These are phyloP conservation scores for Sphecodes monilicornis DNA, from an alignment of 2,888 invertebrate genomes.

Conservation along the genomic window DNA sequence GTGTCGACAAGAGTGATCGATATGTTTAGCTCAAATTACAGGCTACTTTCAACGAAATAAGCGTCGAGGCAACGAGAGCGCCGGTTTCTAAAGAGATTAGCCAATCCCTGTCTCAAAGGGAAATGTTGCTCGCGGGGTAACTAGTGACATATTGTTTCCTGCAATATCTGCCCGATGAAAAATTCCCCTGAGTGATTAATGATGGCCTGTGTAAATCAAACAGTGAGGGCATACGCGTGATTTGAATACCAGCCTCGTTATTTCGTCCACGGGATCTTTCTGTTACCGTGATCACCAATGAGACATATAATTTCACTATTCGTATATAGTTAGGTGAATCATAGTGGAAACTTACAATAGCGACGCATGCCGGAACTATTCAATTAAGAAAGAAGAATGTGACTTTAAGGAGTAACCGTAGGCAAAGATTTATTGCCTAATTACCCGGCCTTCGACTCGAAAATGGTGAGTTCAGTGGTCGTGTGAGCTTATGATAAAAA, in stretches of 20 bases:
- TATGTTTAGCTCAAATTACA: conserved; percentile 50
- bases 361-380: neutral
- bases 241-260: conserved; percentile 11
- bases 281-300: neutral
- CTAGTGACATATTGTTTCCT: conserved; percentile 18
- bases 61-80: neutral
- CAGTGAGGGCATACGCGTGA: neutral
- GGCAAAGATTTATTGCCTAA: neutral
- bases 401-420: neutral
- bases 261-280: conserved; percentile 1
- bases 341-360: neutral
- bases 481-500: neutral
- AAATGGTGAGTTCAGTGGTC: neutral
- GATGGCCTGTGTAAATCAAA: conserved; percentile 6
- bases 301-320: neutral
- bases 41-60: conserved; percentile 25
- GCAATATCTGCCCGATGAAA: neutral
- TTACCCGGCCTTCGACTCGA: neutral
- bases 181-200: conserved; percentile 3
- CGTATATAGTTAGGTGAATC: neutral
- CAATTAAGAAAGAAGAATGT: neutral
- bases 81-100: conserved; percentile 16
- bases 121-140: neutral
- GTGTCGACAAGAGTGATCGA: conserved; percentile 57
- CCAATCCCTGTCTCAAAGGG: neutral